Percentiles rank a stretch among this genome's conserved stretches.
These are phyloP conservation scores for Temnothorax rugatulus DNA, from an alignment of 2,888 invertebrate genomes.

Conservation along the genomic window DNA sequence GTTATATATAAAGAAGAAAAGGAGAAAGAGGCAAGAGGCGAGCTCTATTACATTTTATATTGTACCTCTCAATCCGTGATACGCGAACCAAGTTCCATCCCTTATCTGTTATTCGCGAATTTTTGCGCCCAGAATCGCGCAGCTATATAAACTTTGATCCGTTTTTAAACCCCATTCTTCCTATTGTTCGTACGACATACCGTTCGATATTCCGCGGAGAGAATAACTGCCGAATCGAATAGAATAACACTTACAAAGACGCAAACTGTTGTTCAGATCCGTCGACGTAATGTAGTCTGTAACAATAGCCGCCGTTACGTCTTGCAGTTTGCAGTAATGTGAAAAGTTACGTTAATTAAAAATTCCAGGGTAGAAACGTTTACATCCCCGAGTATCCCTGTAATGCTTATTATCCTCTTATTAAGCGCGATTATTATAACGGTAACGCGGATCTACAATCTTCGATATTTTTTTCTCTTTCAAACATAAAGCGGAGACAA, in stretches of 20 bases:
- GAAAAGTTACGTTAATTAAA: slow-evolving; percentile 37
- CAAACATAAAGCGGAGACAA: background rate
- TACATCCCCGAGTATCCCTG: background rate
- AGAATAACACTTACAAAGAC: slow-evolving; percentile 32
- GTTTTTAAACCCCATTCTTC: slow-evolving; percentile 27
- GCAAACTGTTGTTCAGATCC: background rate
- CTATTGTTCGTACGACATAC: slow-evolving; percentile 20
- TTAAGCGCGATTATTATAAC: slow-evolving; percentile 11
- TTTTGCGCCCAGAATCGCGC: background rate
- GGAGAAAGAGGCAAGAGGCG: background rate
- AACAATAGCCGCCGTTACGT: slow-evolving; percentile 16
- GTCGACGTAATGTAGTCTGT: slow-evolving; percentile 13
- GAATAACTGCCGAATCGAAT: slow-evolving; percentile 37
- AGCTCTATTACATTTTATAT: slow-evolving; percentile 11
- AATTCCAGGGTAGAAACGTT: background rate
- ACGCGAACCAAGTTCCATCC: background rate
- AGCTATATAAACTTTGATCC: slow-evolving; percentile 29
- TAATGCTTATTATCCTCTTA: slow-evolving; percentile 17
- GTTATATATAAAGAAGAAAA: background rate
- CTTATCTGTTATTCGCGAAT: slow-evolving; percentile 33
- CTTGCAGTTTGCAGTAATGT: background rate
- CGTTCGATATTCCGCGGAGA: slow-evolving; percentile 26
- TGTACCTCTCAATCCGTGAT: background rate
- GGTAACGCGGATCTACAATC: background rate
- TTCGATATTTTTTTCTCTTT: background rate